Conservation (phyloP, 2,113 vertebrate genomes). For the Calidris pugnax region DNA sequence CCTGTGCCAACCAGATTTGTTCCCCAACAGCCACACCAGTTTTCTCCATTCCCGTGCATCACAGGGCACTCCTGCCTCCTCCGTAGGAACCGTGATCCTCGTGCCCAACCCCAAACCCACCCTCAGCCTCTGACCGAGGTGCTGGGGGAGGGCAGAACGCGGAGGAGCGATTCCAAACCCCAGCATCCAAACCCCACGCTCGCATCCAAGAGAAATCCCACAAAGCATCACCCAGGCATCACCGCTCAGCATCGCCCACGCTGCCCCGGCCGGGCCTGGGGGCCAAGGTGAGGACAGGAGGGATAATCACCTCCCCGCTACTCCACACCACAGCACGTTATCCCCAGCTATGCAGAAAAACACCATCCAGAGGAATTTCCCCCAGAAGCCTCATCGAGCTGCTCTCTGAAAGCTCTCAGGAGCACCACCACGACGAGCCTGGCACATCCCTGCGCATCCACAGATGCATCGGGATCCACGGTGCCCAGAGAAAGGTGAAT, state of each 20-base stretch:
- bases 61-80: background rate
- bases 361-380: conserved; percentile 61
- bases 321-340: conserved; percentile 74
- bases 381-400: conserved; percentile 72
- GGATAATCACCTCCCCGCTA: conserved; percentile 74
- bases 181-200: background rate
- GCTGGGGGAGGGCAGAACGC: rapidly evolving
- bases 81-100: rapidly evolving
- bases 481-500: background rate
- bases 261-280: background rate
- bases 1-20: rapidly evolving
- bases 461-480: too few relatives aligned
- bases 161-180: background rate
- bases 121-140: rapidly evolving
- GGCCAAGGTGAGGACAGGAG: conserved; percentile 54
- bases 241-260: rapidly evolving
- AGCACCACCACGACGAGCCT: background rate
- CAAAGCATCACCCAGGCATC: rapidly evolving
- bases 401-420: conserved; percentile 72
- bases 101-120: background rate
- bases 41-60: background rate
- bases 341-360: conserved; percentile 72
- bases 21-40: background rate
- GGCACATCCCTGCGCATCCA: rapidly evolving
- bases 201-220: background rate